Base-by-base conservation (phyloP, 1,140 invertebrate species). In the Macrostomum lignano region DNA sequence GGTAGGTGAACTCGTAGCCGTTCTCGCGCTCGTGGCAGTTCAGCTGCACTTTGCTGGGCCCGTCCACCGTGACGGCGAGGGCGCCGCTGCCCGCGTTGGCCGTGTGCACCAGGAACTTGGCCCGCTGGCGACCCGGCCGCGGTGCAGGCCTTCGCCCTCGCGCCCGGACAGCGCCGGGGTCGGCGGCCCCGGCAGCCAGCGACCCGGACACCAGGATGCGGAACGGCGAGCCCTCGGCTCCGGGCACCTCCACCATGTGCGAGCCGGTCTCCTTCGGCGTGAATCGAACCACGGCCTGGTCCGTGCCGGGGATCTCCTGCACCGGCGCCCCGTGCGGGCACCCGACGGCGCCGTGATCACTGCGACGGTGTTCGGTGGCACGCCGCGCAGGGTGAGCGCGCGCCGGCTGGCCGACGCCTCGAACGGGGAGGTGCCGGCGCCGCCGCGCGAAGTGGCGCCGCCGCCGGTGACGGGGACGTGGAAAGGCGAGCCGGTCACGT, bases 401-500 rank as follows among this genome's bases (percentile, higher is more conserved):
- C n/a, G n/a, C n/a, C n/a, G n/a, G n/a, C n/a, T n/a, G n/a, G n/a
- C n/a, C n/a, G n/a, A n/a, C n/a, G n/a, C n/a, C n/a, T n/a, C n/a
- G 9, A 28, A 28, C 3, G 26, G 19, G 26, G 26, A 28, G 4
- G 26, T 15, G 9, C 15, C 26, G 15, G 26, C 26, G 15, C 26
- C 19, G 9, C 14, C 9, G n/a, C n/a, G n/a, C n/a, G n/a, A n/a
- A n/a, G 15, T 28, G 9, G 19, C 81, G 42, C 74, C 70, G 9
- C 76, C 73, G 21, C 82, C 81, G 1, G 73, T 71, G 40, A 93
- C 71, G 62, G 79, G 84, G n/a, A 63, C 73, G 54, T 78, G 79
- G 68, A 81, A 91, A 3, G 86, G 86, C 1, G 79, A 88, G 49
- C 93, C 82, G 2, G 86, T 82, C 51, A 96, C 88, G 59, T 91